Conservation (phyloP, 2,888 invertebrate genomes). For the Dryadula phaetusa region DNA sequence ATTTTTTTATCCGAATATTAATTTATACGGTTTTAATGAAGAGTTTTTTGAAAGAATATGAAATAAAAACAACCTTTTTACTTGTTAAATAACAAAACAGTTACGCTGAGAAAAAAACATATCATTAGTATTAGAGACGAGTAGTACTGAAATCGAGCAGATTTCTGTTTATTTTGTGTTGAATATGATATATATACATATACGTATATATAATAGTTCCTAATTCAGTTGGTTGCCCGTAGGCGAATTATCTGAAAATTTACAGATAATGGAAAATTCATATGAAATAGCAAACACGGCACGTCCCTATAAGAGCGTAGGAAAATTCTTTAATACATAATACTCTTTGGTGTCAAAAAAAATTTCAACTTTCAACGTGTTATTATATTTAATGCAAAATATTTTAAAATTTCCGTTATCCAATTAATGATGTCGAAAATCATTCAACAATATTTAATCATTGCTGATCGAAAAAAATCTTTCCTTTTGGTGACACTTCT, state of each 20-base stretch:
- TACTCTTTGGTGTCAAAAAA: not conserved
- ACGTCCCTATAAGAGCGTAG: not conserved
- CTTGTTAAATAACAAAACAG: not conserved
- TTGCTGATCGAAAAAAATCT: conserved; percentile 30
- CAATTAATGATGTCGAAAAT: conserved; percentile 18
- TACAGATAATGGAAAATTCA: not conserved
- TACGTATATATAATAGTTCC: not conserved
- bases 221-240: not conserved
- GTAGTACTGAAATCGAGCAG: not conserved
- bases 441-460: conserved; percentile 32
- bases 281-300: not conserved
- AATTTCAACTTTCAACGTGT: not conserved
- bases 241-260: not conserved
- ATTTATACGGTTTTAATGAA: conserved; percentile 17
- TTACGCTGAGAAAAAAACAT: not conserved
- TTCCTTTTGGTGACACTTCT: conserved; percentile 36
- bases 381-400: not conserved
- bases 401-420: not conserved
- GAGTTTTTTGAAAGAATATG: not conserved
- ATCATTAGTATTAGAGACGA: not conserved
- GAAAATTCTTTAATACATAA: not conserved
- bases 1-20: conserved; percentile 2
- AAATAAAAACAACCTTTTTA: not conserved
- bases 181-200: too few relatives aligned
- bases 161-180: not conserved